Evolutionary conservation across 2,797 vertebrate genomes (phyloP).

Genomic region (Rachycentron canadum): DNA sequence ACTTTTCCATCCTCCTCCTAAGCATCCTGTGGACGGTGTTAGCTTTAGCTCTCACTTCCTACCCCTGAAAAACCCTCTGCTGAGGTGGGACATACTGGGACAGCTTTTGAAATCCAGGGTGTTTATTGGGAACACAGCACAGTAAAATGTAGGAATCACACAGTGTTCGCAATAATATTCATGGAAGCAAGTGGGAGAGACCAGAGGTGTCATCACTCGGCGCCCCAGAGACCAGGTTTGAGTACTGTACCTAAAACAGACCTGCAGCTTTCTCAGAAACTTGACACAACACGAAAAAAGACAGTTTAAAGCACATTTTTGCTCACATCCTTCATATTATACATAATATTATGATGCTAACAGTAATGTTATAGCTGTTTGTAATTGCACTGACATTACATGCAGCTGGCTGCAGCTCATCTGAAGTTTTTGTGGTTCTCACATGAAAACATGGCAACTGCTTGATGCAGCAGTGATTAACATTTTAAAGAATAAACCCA

Average conservation of each 20-base stretch:
- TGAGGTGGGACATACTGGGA: constrained; percentile 25
- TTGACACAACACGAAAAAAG: background rate
- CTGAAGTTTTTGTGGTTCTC: constrained; percentile 9
- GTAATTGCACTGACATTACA: constrained; percentile 6
- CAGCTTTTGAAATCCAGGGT: constrained; percentile 29
- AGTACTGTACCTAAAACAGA: background rate
- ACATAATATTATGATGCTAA: background rate
- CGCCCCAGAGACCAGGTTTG: constrained; percentile 10
- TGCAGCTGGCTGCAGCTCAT: constrained; percentile 27
- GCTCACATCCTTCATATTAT: background rate
- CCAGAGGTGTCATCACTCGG: constrained; percentile 33
- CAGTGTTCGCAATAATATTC: constrained; percentile 11
- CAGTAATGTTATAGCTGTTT: constrained; percentile 6
- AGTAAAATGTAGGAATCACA: constrained; percentile 38
- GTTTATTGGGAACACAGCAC: constrained; percentile 32
- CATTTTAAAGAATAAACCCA: constrained; percentile 38
- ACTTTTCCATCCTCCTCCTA: constrained; percentile 23
- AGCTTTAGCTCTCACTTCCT: constrained; percentile 42
- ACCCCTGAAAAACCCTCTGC: constrained; percentile 33
- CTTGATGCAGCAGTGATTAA: constrained; percentile 27
- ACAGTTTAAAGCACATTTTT: background rate
- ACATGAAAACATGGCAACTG: background rate
- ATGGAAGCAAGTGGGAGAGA: constrained; percentile 28
- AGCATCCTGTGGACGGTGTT: constrained; percentile 26
- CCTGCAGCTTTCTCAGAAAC: background rate